phyloP scores from a whole-genome alignment of 1,140 invertebrate species.

The Nasonia vitripennis region DNA sequence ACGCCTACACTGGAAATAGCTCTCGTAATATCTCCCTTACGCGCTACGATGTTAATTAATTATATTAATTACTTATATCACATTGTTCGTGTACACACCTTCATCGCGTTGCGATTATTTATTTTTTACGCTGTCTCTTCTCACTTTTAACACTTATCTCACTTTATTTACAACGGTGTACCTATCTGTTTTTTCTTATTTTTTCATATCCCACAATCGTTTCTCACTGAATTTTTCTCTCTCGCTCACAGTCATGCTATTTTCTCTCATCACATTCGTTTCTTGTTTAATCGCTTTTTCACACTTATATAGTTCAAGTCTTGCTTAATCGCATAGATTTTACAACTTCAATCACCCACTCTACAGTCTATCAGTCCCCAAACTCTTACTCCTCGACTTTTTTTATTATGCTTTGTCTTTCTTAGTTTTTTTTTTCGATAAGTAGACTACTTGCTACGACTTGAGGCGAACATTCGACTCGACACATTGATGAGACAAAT shows the following conservation, averaged over 20 bases:
- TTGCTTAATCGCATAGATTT: conserved; percentile 44
- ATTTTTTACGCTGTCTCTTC: conserved; percentile 49
- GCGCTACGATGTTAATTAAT: conserved; percentile 70
- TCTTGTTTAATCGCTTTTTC: conserved; percentile 11
- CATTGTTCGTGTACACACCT: conserved; percentile 71
- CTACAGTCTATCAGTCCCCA: conserved; percentile 50
- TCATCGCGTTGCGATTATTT: conserved; percentile 56
- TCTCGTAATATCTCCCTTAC: conserved; percentile 66
- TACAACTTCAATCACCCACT: conserved; percentile 47
- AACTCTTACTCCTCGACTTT: conserved; percentile 50
- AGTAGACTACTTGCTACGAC: conserved; percentile 48
- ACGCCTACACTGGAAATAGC: conserved; percentile 69
- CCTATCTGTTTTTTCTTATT: conserved; percentile 45
- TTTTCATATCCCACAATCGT: conserved; percentile 31
- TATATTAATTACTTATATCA: conserved; percentile 74
- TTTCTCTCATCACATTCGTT: conserved; percentile 38
- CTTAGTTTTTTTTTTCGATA: conserved; percentile 43
- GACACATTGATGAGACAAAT: conserved; percentile 57
- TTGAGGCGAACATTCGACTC: conserved; percentile 47
- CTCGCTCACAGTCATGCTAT: conserved; percentile 34
- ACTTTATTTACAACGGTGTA: conserved; percentile 53
- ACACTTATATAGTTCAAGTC: conserved; percentile 31
- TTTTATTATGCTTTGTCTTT: conserved; percentile 42
- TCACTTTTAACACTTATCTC: conserved; percentile 48
- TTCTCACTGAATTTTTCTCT: not conserved